Percentiles rank a stretch among this genome's conserved stretches.
These are phyloP conservation scores for Homarus americanus DNA, from an alignment of 1,140 invertebrate genomes.

Conservation along the genomic window DNA sequence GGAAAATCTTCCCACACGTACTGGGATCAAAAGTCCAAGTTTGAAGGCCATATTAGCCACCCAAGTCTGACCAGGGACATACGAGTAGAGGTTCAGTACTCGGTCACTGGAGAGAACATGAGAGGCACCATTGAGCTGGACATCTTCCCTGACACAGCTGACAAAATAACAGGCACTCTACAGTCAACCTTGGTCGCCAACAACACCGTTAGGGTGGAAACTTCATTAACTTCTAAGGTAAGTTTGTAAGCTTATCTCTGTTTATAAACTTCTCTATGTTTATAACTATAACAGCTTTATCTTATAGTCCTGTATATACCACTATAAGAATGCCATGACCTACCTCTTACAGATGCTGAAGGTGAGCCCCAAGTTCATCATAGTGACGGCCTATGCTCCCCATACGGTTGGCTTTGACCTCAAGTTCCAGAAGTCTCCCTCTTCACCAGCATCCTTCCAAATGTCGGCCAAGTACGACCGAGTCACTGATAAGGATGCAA, in stretches of 20 bases:
- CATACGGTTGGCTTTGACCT: constrained; percentile 36
- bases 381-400: constrained; percentile 12
- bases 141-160: constrained; percentile 41
- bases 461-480: constrained; percentile 37
- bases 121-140: constrained; percentile 43
- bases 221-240: constrained; percentile 22
- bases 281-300: no score
- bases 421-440: constrained; percentile 56
- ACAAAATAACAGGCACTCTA: constrained; percentile 45
- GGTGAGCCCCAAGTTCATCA: constrained; percentile 17
- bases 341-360: constrained; percentile 45
- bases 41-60: constrained; percentile 30
- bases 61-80: constrained; percentile 32
- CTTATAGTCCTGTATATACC: neutral
- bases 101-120: neutral
- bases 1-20: neutral
- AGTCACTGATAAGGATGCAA: neutral
- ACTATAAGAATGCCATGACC: no score
- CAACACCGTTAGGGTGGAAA: constrained; percentile 39
- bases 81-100: neutral
- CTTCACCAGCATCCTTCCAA: constrained; percentile 21
- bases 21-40: neutral
- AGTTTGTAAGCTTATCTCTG: no score
- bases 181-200: neutral
- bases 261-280: no score